These are phyloP conservation scores for Anomalospiza imberbis DNA, from an alignment of 2,797 vertebrate species.

Conservation along the genomic window DNA sequence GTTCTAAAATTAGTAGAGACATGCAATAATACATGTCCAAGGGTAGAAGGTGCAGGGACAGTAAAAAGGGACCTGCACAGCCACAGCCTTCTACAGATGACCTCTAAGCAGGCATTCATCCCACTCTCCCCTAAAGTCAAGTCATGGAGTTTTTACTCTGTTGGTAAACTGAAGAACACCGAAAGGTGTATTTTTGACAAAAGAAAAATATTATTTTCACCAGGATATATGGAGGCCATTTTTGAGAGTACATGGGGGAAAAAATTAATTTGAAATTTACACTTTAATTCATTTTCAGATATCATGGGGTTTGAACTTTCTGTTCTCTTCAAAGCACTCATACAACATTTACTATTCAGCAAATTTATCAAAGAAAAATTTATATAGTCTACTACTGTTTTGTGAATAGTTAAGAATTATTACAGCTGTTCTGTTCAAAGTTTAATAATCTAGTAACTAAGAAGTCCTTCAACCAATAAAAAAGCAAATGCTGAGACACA, in stretches of 20 bases:
- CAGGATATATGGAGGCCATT: not conserved
- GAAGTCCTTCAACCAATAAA: not conserved
- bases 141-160: not conserved
- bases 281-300: not conserved
- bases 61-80: not conserved
- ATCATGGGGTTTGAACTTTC: not conserved
- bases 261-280: not conserved
- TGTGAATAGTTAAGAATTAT: not conserved
- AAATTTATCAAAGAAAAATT: not conserved
- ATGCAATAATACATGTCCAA: not conserved
- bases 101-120: not conserved
- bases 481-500: constrained; percentile 10
- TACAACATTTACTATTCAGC: not conserved
- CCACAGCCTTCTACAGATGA: not conserved
- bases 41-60: not conserved
- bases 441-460: not conserved
- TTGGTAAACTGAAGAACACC: not conserved
- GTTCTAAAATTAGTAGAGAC: not conserved
- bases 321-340: not conserved
- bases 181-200: not conserved
- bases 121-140: not conserved
- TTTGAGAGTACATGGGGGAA: not conserved
- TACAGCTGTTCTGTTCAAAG: not conserved
- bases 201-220: not conserved
- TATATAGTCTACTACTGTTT: not conserved